Percentiles rank a stretch among this genome's conserved stretches.
phyloP scores from a whole-genome alignment of 2,113 vertebrate genomes.

The Pachyramphus minor region DNA sequence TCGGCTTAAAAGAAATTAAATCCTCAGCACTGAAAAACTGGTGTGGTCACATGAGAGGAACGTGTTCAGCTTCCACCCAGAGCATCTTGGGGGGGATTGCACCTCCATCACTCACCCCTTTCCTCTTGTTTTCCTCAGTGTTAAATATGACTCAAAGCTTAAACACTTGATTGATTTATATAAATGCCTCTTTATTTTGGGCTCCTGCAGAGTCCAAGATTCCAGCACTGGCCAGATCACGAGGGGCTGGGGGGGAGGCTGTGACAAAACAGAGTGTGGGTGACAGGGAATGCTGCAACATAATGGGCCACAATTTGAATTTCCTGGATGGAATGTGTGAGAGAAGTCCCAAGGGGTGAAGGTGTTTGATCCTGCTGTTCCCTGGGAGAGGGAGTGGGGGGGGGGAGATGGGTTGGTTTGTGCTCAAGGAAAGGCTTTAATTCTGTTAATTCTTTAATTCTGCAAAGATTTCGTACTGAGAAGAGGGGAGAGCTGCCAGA shows the following conservation, averaged over 20 bases:
- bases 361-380: not conserved
- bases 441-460: too few relatives aligned
- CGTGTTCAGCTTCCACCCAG: not conserved
- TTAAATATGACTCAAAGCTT: not conserved
- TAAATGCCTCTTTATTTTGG: not conserved
- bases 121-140: not conserved
- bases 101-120: not conserved
- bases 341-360: not conserved
- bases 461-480: not conserved
- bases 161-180: not conserved
- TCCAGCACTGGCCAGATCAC: not conserved
- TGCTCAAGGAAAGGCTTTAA: not conserved
- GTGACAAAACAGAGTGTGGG: not conserved
- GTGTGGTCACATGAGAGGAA: not conserved
- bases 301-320: fast-evolving
- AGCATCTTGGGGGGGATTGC: not conserved
- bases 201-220: not conserved
- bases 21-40: not conserved
- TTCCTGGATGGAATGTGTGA: not conserved
- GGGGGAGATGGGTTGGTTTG: not conserved
- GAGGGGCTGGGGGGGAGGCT: not conserved
- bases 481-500: not conserved
- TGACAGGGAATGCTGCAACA: not conserved
- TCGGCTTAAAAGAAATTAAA: not conserved
- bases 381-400: not conserved